Base-by-base conservation (phyloP, 1,140 invertebrate species). In the Physella acuta region DNA sequence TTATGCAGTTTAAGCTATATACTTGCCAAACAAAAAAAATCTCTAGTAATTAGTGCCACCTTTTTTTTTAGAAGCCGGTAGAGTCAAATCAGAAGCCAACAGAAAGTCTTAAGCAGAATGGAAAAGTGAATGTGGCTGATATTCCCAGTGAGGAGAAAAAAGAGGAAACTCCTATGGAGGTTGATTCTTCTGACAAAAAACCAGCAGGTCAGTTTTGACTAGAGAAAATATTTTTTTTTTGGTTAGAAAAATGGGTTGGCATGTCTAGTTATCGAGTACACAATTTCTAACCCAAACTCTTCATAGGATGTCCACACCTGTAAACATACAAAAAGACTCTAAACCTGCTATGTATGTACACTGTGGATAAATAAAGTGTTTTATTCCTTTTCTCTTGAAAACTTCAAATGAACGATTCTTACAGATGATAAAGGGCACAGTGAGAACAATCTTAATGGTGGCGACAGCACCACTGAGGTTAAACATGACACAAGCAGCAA, bases 101-200 rank as follows among this genome's bases (percentile, higher is more conserved):
- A 30, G 55, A 39, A n/a, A 58, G 26, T 30, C 56, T 28, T 44
- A 68, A 51, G 34, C 64, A 51, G 24, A 59, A 71, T 51, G 59
- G 34, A 0, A 67, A 53, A 17, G 36, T 68, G 28, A 68, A 58
- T 30, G 44, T 37, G 8, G 16, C 44, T 33, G 62, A 39, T n/a
- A 31, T 52, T 4, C 14, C 36, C 59, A 37, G 26, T 17, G 58
- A 62, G 8, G 52, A 71, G 31, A 73, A 75, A 58, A 71, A 71
- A 53, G 71, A 73, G 37, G 73, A 73, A 49, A 70, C 1, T 55
- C 65, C n/a, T 49, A 69, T 64, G 73, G 71, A 63, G 72, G 67
- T 37, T 68, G 68, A 52, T 44, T 71, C 55, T 1, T 33, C 1
- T 39, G 59, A 61, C 4, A 61, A 39, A 61, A 61, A 61, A 61